A percentile compares a stretch with the other conserved stretches of the same genome.
Evolutionary conservation across 1,140 invertebrate species (phyloP).

Genomic region (Brevipalpus yothersi): DNA sequence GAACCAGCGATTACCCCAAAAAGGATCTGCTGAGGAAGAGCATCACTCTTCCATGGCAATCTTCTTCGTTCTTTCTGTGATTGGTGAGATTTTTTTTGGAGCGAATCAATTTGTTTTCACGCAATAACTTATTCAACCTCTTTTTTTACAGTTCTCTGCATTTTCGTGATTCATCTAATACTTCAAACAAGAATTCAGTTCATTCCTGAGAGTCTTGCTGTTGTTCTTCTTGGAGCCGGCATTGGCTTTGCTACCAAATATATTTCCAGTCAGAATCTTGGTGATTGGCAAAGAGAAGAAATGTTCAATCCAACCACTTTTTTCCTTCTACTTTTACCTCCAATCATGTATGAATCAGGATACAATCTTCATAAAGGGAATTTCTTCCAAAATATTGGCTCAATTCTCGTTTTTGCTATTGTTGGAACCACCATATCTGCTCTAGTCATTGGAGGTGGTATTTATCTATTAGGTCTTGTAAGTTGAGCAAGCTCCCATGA

Average conservation of each 20-base stretch:
- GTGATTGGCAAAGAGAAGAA: conserved; percentile 85
- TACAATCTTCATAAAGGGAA: conserved; percentile 95
- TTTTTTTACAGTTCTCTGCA: conserved; percentile 40
- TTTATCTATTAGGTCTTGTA: conserved; percentile 68
- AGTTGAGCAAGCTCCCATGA: conserved; percentile 1
- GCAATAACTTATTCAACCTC: not conserved
- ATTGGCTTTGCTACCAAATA: conserved; percentile 76
- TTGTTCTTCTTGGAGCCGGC: conserved; percentile 69
- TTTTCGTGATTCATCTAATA: conserved; percentile 77
- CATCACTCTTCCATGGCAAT: conserved; percentile 87
- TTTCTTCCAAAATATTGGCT: conserved; percentile 94
- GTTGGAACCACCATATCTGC: conserved; percentile 88
- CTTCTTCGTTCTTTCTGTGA: conserved; percentile 78
- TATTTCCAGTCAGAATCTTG: conserved; percentile 56
- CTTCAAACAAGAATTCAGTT: conserved; percentile 87
- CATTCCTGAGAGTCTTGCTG: conserved; percentile 87
- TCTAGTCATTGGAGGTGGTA: conserved; percentile 69
- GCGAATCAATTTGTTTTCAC: not conserved
- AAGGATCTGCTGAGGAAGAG: conserved; percentile 73
- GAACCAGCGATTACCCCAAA: conserved; percentile 34
- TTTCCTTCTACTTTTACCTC: conserved; percentile 83
- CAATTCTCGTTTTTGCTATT: conserved; percentile 67
- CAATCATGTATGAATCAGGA: conserved; percentile 95
- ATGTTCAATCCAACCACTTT: conserved; percentile 91
- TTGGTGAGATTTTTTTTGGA: conserved; percentile 23